These are phyloP conservation scores for Eubasilissa splendida DNA, from an alignment of 2,888 invertebrate genomes.

Conservation along the genomic window DNA sequence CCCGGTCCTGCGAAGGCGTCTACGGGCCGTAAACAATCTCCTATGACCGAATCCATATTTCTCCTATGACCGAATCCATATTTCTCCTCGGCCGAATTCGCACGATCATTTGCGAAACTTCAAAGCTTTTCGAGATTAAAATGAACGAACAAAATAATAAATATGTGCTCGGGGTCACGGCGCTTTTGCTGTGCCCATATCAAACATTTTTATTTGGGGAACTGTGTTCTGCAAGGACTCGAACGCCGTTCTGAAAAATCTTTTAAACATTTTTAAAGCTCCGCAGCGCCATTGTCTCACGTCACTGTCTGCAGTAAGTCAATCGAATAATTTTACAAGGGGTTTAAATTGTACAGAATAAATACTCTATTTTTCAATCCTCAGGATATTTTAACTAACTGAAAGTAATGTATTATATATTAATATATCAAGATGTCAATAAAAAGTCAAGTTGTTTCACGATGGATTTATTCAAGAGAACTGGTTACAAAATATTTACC, in stretches of 20 bases:
- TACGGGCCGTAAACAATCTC: slow-evolving; percentile 8
- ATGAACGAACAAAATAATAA: slow-evolving; percentile 43
- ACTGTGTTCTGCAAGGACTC: not conserved
- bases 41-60: not conserved
- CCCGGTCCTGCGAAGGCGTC: slow-evolving; percentile 16
- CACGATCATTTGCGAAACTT: slow-evolving; percentile 44
- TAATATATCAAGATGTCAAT: no score
- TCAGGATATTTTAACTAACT: no score
- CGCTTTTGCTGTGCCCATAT: slow-evolving; percentile 3
- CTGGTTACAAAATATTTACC: no score
- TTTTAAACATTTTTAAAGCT: no score
- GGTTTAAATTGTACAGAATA: no score
- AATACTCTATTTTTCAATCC: no score
- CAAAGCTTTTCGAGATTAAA: slow-evolving; percentile 42
- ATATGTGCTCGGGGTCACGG: slow-evolving; percentile 46
- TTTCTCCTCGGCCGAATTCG: slow-evolving; percentile 24
- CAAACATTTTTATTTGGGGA: slow-evolving; percentile 18
- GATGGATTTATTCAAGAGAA: no score
- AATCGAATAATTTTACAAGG: no score
- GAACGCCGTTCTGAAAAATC: not conserved
- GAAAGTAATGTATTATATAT: no score
- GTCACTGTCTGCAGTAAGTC: no score
- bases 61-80: not conserved
- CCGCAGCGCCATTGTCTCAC: no score
- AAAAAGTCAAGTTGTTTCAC: no score